Evolutionary conservation across 2,113 vertebrate genomes (phyloP).

Genomic region (Trochalopteron elliotii): DNA sequence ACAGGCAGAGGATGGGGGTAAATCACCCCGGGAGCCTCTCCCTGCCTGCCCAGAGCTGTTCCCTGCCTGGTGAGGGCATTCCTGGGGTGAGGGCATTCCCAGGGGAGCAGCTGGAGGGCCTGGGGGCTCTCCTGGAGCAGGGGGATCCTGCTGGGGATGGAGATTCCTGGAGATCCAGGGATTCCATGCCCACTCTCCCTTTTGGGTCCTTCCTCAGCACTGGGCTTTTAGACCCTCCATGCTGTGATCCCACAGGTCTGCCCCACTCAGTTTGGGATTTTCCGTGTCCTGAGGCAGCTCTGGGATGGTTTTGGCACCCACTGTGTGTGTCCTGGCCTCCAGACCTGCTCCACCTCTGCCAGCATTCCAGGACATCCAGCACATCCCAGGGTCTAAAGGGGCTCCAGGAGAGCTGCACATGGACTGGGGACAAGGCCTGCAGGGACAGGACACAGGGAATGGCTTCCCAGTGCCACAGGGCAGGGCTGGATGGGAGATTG

Average conservation of each 20-base stretch:
- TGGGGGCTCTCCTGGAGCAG: not conserved
- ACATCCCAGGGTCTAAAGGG: not conserved
- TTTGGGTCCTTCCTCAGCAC: not conserved
- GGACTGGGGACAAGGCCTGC: too few relatives aligned
- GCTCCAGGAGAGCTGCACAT: not conserved
- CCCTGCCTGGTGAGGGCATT: not conserved
- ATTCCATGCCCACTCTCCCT: not conserved
- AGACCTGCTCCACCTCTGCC: not conserved
- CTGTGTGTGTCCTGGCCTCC: not conserved
- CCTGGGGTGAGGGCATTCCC: not conserved
- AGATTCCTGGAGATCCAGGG: not conserved
- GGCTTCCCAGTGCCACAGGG: too few relatives aligned
- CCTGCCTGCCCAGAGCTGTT: not conserved
- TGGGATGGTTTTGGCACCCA: not conserved
- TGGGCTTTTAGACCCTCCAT: not conserved
- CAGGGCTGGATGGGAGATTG: too few relatives aligned
- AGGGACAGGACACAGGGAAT: too few relatives aligned
- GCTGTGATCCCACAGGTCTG: not conserved
- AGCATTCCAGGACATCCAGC: not conserved
- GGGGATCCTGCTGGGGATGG: not conserved
- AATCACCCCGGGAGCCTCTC: not conserved
- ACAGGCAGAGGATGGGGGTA: accelerated
- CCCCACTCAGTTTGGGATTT: accelerated
- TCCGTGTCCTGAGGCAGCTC: not conserved
- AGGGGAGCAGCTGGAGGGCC: not conserved